Percentiles rank a stretch among this genome's conserved stretches.
Evolutionary conservation across 2,888 invertebrate genomes (phyloP).

Genomic region (Altica lythri): DNA sequence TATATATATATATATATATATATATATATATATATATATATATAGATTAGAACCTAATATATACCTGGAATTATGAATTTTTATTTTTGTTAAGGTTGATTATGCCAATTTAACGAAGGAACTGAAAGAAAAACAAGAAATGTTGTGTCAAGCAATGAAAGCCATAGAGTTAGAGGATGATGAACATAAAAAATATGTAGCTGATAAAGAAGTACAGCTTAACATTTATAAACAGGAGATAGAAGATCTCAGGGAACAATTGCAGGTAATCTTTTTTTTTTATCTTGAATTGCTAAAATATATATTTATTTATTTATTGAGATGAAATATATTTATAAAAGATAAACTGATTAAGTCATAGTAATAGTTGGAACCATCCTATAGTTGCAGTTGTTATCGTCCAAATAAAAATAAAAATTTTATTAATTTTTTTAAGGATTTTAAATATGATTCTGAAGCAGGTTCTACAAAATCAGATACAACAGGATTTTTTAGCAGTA

Average conservation of each 20-base stretch:
- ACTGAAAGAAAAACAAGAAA: conserved; percentile 79
- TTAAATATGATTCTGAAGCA: conserved; percentile 40
- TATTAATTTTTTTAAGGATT: conserved; percentile 37
- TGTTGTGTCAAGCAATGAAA: conserved; percentile 82
- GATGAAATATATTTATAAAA: too few relatives aligned
- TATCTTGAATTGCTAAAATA: too few relatives aligned
- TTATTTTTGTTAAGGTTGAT: conserved; percentile 64
- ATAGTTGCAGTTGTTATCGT: not conserved
- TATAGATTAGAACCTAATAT: conserved; percentile 10
- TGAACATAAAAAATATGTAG: conserved; percentile 61
- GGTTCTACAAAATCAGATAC: conserved; percentile 40
- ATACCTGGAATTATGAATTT: conserved; percentile 4
- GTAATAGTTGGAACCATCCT: too few relatives aligned
- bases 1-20: too few relatives aligned
- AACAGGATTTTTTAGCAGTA: conserved; percentile 35
- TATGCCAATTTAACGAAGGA: conserved; percentile 77
- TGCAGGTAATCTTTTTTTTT: conserved; percentile 49
- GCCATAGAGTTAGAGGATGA: conserved; percentile 78
- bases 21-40: conserved; percentile 60
- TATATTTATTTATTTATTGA: too few relatives aligned
- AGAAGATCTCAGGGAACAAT: conserved; percentile 51
- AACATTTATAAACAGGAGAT: conserved; percentile 55
- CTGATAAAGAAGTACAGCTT: conserved; percentile 51
- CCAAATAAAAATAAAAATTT: not conserved
- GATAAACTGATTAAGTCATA: too few relatives aligned